Evolutionary conservation across 2,888 invertebrate species (phyloP).

Genomic region (Diaperis boleti): DNA sequence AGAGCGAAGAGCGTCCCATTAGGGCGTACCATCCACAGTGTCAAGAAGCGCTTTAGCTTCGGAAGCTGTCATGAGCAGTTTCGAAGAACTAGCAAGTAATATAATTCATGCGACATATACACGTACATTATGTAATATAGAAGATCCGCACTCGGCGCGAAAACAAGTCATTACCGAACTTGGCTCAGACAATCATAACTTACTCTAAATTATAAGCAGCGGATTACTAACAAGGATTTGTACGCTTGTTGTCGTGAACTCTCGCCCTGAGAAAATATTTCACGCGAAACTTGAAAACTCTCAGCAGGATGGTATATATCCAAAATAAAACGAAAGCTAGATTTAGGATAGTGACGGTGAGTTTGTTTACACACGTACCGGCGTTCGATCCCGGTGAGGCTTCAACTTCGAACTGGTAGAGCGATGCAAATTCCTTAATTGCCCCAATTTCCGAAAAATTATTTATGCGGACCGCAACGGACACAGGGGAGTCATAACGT

Average conservation of each 20-base stretch:
- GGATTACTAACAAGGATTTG: constrained; percentile 54
- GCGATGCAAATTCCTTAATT: constrained; percentile 32
- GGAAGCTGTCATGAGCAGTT: constrained; percentile 43
- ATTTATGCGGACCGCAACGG: constrained; percentile 17
- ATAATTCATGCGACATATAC: constrained; percentile 43
- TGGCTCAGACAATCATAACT: constrained; percentile 59
- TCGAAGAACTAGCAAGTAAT: constrained; percentile 42
- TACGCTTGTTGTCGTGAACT: constrained; percentile 45
- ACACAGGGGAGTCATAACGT: constrained; percentile 13
- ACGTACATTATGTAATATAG: constrained; percentile 29
- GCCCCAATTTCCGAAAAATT: constrained; percentile 28
- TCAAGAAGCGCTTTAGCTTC: constrained; percentile 33
- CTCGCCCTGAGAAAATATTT: constrained; percentile 41
- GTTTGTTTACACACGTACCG: constrained; percentile 14
- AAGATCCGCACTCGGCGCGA: constrained; percentile 44
- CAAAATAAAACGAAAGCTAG: constrained; percentile 28
- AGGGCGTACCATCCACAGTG: constrained; percentile 28
- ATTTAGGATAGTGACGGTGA: constrained; percentile 21
- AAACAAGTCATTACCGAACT: constrained; percentile 60
- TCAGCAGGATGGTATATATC: constrained; percentile 5
- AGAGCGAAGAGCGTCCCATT: constrained; percentile 26
- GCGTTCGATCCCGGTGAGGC: constrained; percentile 18
- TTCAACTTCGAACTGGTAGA: constrained; percentile 15
- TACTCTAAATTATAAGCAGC: constrained; percentile 55
- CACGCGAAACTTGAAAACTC: constrained; percentile 36